Base-by-base conservation (phyloP, 2,888 invertebrate species). In the Hoplodrina blanda region DNA sequence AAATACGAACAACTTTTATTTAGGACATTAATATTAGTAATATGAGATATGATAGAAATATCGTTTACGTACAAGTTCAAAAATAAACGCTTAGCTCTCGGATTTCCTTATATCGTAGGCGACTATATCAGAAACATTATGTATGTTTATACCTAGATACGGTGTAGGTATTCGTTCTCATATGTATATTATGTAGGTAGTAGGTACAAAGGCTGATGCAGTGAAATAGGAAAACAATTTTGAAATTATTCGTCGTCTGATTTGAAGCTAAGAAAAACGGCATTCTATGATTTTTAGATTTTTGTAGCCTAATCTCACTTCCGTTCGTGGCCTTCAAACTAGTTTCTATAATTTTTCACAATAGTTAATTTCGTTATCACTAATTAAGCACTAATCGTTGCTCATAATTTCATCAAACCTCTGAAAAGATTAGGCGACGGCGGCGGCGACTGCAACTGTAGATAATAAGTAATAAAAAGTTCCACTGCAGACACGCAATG, bases 401-500 rank as follows among this genome's bases (percentile, higher is more conserved):
- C 54, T 64, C 4, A 61, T 33, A 25, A 62, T 81, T 81, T 73
- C 81, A 68, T 60, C 62, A 81, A 75, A 57, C 49, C 49, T 19
- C 60, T 46, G 56, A 73, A 73, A 80, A 64, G 69, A 60, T 25
- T 19, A 19, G 62, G 30, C 53, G n/a, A 15, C 17, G 33, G 30
- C 53, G n/a, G 11, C 17, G 33, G 55, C 20, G 25, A 56, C 60
- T 69, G 70, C 60, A 54, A 57, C 63, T 59, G 65, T 30, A 17
- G 53, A 41, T 53, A 65, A 52, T 52, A 55, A 65, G 53, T 41
- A 57, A 54, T 56, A 62, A 69, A 74, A 61, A 62, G 78, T 67
- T 70, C 46, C 65, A 55, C 70, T 73, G 60, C 57, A 67, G 73
- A 66, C 74, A 80, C 72, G 82, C 83, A 81, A 82, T 37, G 56